These are phyloP conservation scores for Geopemphigus sp. DNA, from an alignment of 1,140 invertebrate genomes.

Conservation along the genomic window DNA sequence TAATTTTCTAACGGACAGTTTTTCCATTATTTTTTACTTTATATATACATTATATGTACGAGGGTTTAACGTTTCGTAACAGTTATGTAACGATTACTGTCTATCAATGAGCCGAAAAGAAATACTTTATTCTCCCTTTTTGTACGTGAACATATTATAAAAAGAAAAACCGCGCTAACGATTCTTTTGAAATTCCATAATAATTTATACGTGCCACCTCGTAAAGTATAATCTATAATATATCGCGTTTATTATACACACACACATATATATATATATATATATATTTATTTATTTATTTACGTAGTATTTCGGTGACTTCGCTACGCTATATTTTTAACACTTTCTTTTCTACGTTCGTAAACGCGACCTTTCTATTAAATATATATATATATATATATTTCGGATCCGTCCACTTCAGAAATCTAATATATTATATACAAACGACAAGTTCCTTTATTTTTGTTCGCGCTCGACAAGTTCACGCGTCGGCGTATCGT, in stretches of 20 bases:
- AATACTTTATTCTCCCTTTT: not conserved
- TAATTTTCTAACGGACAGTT: conserved; percentile 9
- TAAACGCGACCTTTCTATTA: not conserved
- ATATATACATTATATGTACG: too few species aligned
- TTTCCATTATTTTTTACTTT: too few species aligned
- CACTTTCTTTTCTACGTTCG: too few species aligned
- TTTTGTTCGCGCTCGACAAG: not conserved
- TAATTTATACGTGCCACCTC: not conserved
- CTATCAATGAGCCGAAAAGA: not conserved
- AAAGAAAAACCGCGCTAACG: not conserved
- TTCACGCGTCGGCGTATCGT: not conserved
- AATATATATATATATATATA: not conserved
- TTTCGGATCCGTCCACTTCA: conserved; percentile 20
- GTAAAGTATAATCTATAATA: not conserved
- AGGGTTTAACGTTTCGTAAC: not conserved
- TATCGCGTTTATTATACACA: not conserved
- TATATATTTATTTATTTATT: too few species aligned
- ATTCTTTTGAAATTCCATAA: not conserved
- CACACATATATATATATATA: not conserved
- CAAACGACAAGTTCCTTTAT: not conserved
- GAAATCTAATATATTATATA: not conserved
- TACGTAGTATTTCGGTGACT: too few species aligned
- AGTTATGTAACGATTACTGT: not conserved
- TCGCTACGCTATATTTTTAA: too few species aligned
- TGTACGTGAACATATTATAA: not conserved